Evolutionary conservation across 2,888 invertebrate species (phyloP).

Genomic region (Tigriopus californicus): DNA sequence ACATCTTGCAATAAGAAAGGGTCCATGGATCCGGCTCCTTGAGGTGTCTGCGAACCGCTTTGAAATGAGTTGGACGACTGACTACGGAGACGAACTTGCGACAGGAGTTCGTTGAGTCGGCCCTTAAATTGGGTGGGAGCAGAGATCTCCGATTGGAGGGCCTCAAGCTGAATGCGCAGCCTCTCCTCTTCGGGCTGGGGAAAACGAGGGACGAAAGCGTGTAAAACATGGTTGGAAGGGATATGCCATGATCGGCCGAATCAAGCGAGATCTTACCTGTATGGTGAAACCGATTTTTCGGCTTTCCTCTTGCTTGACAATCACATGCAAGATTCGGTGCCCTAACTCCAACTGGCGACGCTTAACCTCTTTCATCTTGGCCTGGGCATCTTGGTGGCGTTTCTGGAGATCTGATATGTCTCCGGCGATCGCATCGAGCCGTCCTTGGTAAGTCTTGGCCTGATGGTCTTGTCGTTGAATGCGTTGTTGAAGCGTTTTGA

Average conservation of each 20-base stretch:
- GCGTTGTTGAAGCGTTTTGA: conserved; percentile 46
- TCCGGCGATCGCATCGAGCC: conserved; percentile 54
- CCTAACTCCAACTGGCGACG: conserved; percentile 58
- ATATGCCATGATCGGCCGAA: too few relatives aligned
- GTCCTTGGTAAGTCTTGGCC: conserved; percentile 34
- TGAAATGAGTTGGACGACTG: conserved; percentile 18
- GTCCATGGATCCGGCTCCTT: conserved; percentile 36
- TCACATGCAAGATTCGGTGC: conserved; percentile 58
- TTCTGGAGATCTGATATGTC: conserved; percentile 58
- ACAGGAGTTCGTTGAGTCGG: conserved; percentile 69
- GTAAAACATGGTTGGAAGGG: too few relatives aligned
- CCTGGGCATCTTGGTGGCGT: conserved; percentile 56
- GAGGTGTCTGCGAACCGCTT: not conserved
- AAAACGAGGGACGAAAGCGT: too few relatives aligned
- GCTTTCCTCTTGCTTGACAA: conserved; percentile 67
- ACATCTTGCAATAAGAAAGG: conserved; percentile 37
- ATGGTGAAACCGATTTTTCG: conserved; percentile 72
- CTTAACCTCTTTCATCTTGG: conserved; percentile 60
- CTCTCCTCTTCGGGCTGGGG: conserved; percentile 61
- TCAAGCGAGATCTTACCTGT: too few relatives aligned
- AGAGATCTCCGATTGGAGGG: conserved; percentile 54
- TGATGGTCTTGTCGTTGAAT: conserved; percentile 45
- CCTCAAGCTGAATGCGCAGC: conserved; percentile 64
- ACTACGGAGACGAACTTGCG: conserved; percentile 41
- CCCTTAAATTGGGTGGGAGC: conserved; percentile 87